phyloP scores from a whole-genome alignment of 2,888 invertebrate genomes.

The Athalia rosae region DNA sequence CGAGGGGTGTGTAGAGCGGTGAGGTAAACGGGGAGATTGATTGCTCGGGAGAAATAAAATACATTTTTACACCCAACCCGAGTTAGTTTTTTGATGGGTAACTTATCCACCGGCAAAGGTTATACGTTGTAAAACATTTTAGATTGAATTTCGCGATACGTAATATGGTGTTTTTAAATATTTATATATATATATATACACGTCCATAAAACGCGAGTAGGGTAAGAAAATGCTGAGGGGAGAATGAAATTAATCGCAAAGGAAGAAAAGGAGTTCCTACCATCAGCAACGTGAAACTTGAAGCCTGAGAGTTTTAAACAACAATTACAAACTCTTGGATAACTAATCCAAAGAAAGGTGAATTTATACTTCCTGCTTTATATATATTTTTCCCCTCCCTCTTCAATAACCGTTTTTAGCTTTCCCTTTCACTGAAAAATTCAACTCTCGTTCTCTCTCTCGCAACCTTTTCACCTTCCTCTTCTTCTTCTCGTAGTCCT shows the following conservation, averaged over 20 bases:
- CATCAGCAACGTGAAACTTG: not conserved
- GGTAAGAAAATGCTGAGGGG: not conserved
- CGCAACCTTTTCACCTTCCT: not conserved
- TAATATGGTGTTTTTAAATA: not conserved
- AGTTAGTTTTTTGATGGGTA: no score
- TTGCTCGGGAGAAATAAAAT: no score
- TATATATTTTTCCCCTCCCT: no score
- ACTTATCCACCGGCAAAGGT: no score
- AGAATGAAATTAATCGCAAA: constrained; percentile 34
- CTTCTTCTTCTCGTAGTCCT: no score
- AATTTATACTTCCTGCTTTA: constrained; percentile 8
- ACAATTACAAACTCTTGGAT: constrained; percentile 35
- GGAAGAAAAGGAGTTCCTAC: constrained; percentile 24
- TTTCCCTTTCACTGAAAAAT: constrained; percentile 24
- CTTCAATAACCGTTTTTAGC: not conserved
- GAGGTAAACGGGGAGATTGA: no score
- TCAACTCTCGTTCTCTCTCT: not conserved
- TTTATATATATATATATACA: not conserved
- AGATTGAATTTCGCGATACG: no score
- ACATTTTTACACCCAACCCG: no score
- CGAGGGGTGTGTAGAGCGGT: no score
- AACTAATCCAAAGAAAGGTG: constrained; percentile 27
- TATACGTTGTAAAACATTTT: no score
- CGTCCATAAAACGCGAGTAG: not conserved
- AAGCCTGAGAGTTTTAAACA: constrained; percentile 23